Base-by-base conservation (phyloP, 2,888 invertebrate species). In the Epirrhoe alternata region DNA sequence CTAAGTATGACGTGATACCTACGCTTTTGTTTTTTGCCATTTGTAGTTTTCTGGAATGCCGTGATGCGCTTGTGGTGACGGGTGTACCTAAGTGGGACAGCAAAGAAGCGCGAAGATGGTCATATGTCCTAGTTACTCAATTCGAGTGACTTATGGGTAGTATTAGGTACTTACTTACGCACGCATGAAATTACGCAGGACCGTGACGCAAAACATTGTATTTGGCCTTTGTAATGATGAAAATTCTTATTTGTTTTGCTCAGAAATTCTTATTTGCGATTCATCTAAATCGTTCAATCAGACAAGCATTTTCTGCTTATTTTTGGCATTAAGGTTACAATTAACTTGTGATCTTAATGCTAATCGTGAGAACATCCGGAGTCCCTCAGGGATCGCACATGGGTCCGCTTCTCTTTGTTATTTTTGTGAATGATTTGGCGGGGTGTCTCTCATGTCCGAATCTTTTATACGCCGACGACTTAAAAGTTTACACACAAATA, bases 91-190 rank as follows among this genome's bases (percentile, higher is more conserved):
- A 47, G 47, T 45, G 14, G 45, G 14, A 16, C 47, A 47, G 47
- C 47, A 47, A 16, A 47, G 12, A 12, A 12, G 38, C 12, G 38
- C 38, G 12, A 42, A 42, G 38, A 42, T 42, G 38, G 38, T 42
- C 17, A 56, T 59, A 58, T 47, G 42, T 50, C 35, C 51, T 61
- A 55, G 59, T 61, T 67, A 60, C 61, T 56, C 59, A 56, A 17
- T 45, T 38, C 49, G 16, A 16, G 33, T 57, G 49, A 57, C 12
- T 49, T 33, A 57, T 52, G 12, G 12, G 12, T 12, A n/a, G n/a
- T n/a, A n/a, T n/a, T n/a, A n/a, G n/a, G n/a, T n/a, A n/a, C n/a
- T n/a, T n/a, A n/a, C n/a, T n/a, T n/a, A 42, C 38, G 38, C 12
- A 33, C 6, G 5, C 7, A 38, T 42, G 12, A 42, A 10, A 4